Evolutionary conservation across 2,797 vertebrate species (phyloP).

Genomic region (Enteromius paludinosus): DNA sequence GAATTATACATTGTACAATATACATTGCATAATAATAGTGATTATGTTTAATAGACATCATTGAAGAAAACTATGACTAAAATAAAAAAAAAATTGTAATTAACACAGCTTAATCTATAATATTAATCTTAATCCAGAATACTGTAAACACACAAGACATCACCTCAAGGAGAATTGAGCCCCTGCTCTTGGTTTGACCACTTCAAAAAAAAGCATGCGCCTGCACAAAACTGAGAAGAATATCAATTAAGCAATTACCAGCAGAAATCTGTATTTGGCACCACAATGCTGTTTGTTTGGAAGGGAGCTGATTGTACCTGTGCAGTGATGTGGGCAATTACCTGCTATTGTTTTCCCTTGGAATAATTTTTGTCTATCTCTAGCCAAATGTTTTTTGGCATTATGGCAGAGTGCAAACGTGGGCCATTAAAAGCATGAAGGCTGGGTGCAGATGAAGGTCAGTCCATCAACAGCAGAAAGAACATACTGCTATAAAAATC

Average conservation of each 20-base stretch:
- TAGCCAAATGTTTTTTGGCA: constrained; percentile 27
- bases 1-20: neutral
- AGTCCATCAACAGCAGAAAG: constrained; percentile 14
- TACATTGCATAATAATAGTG: neutral
- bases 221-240: constrained; percentile 32
- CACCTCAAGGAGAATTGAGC: constrained; percentile 12
- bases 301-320: constrained; percentile 27
- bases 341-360: constrained; percentile 30
- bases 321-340: constrained; percentile 36
- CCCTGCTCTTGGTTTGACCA: neutral
- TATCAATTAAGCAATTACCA: constrained; percentile 47
- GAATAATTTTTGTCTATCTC: constrained; percentile 26
- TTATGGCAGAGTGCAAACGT: constrained; percentile 11
- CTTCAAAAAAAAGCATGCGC: constrained; percentile 13
- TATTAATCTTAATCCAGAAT: neutral
- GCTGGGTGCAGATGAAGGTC: constrained; percentile 14
- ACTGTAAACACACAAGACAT: constrained; percentile 21
- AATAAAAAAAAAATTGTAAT: too few species aligned
- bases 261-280: constrained; percentile 29
- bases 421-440: neutral
- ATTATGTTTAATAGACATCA: neutral
- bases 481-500: neutral
- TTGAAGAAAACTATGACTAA: neutral
- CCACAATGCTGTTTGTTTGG: constrained; percentile 29
- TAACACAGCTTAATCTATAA: too few species aligned